A percentile compares a stretch with the other conserved stretches of the same genome.
Evolutionary conservation across 1,140 invertebrate species (phyloP).

Genomic region (Lucilia cuprina): DNA sequence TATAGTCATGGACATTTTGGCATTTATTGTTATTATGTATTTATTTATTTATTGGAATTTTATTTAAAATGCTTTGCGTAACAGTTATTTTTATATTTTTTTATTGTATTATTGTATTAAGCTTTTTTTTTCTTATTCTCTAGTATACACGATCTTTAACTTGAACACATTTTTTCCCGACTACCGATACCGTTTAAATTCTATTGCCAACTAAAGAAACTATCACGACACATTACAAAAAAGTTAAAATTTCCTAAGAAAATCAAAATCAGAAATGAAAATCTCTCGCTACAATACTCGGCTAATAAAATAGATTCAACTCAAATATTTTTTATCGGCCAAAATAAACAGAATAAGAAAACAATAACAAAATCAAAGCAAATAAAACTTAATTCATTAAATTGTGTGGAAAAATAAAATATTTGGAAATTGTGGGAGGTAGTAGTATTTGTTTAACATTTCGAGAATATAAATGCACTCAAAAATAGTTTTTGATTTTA

Average conservation of each 20-base stretch:
- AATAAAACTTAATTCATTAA: too few species aligned
- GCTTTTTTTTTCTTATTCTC: not conserved
- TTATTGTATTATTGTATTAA: not conserved
- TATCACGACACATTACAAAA: not conserved
- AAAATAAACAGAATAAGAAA: not conserved
- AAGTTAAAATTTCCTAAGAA: not conserved
- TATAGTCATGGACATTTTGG: constrained; percentile 1
- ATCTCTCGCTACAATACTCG: not conserved
- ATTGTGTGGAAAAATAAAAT: too few species aligned
- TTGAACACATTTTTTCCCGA: not conserved
- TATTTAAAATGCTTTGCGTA: not conserved
- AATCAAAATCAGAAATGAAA: not conserved
- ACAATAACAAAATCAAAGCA: too few species aligned
- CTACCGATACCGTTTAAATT: not conserved
- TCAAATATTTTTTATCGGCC: not conserved
- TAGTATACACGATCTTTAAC: not conserved
- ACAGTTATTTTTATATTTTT: not conserved
- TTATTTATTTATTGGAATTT: constrained; percentile 6
- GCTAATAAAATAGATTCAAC: not conserved
- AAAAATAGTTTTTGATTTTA: too few species aligned
- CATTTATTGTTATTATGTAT: constrained; percentile 5
- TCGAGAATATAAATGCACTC: too few species aligned
- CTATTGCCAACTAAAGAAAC: not conserved
- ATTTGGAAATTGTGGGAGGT: too few species aligned
- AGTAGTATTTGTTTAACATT: too few species aligned